These are phyloP conservation scores for Strix aluco DNA, from an alignment of 2,113 vertebrate genomes.

Conservation along the genomic window DNA sequence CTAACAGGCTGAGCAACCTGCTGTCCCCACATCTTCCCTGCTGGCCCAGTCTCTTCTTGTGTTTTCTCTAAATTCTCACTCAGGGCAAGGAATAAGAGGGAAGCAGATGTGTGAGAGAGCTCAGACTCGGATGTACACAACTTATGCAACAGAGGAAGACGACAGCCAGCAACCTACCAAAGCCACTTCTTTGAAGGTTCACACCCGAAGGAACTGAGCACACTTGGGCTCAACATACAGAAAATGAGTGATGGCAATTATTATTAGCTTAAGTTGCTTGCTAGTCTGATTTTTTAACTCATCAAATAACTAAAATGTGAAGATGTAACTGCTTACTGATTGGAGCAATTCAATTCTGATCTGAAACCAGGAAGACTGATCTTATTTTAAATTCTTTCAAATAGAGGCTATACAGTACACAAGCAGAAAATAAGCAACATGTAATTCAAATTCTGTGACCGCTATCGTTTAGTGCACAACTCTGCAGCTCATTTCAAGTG, in stretches of 20 bases:
- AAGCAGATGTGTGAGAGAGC: background rate
- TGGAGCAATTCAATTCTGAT: background rate
- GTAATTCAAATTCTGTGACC: background rate
- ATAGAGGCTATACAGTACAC: background rate
- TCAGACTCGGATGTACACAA: background rate
- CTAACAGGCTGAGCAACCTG: background rate
- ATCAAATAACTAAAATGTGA: background rate
- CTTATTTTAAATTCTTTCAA: background rate
- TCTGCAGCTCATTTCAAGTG: background rate
- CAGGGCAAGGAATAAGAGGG: background rate
- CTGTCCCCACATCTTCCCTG: background rate
- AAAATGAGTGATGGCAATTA: background rate
- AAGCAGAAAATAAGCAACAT: background rate
- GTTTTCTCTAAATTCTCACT: background rate
- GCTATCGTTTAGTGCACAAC: background rate
- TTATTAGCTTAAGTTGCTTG: background rate
- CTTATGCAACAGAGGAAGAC: background rate
- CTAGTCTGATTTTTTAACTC: background rate
- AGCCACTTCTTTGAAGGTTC: background rate
- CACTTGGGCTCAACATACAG: background rate
- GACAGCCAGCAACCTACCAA: background rate
- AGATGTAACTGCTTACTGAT: background rate
- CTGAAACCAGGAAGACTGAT: background rate
- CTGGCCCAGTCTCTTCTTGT: background rate
- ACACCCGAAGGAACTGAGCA: background rate